A percentile compares a stretch with the other conserved stretches of the same genome.
These are phyloP conservation scores for Vicugna pacos DNA, from an alignment of 2,113 vertebrate genomes.

Conservation along the genomic window DNA sequence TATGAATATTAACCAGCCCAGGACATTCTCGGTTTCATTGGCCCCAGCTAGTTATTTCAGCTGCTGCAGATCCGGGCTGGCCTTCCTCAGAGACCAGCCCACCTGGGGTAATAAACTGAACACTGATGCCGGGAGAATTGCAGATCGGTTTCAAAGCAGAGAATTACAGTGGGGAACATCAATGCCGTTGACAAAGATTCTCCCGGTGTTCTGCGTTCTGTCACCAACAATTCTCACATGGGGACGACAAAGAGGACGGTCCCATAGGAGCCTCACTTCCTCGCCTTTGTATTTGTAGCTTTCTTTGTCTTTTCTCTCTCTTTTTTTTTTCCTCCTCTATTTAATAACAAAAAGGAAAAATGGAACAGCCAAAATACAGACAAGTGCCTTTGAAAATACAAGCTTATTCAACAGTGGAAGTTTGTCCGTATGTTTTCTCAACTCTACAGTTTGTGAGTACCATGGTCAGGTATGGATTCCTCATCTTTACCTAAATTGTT, in stretches of 20 bases:
- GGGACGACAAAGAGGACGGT: constrained; percentile 7
- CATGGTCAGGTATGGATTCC: not conserved
- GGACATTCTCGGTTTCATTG: constrained; percentile 44
- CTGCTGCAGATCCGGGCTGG: not conserved
- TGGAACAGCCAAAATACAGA: not conserved
- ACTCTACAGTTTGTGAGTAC: not conserved
- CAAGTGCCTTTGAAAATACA: not conserved
- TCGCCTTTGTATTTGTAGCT: constrained; percentile 23
- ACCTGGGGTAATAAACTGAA: constrained; percentile 42
- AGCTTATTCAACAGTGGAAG: not conserved
- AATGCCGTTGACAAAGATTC: constrained; percentile 32
- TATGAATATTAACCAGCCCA: constrained; percentile 52
- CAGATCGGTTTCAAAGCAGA: constrained; percentile 50
- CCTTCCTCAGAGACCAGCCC: constrained; percentile 6
- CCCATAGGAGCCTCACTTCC: not conserved
- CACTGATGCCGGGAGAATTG: constrained; percentile 44
- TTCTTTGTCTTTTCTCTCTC: constrained; percentile 59
- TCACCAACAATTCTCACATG: not conserved
- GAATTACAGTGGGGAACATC: constrained; percentile 4
- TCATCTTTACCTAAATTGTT: constrained; percentile 16
- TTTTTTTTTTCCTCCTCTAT: not conserved
- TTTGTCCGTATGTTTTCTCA: not conserved
- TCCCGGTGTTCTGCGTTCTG: not conserved
- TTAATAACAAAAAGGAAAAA: not conserved
- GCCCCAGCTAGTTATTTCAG: constrained; percentile 30